Conservation (phyloP, 2,113 vertebrate species). For the Coryphaenoides rupestris region DNA sequence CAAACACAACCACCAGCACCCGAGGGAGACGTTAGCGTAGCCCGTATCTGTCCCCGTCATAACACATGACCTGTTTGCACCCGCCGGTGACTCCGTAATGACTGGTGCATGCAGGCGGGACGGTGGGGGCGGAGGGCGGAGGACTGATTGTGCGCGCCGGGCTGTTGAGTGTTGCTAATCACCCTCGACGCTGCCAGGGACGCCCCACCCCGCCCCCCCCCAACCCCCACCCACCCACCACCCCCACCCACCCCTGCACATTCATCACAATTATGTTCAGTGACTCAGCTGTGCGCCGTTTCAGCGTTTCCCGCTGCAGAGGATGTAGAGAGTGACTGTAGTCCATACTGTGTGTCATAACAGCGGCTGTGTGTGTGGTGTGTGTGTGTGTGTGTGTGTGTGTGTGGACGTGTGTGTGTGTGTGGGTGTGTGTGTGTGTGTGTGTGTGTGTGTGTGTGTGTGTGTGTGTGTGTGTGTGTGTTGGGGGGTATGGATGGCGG, state of each 20-base stretch:
- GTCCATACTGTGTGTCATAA: slow-evolving; percentile 36
- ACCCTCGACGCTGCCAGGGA: slow-evolving; percentile 54
- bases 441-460: slow-evolving; percentile 29
- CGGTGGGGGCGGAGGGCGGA: too few species aligned
- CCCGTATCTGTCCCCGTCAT: slow-evolving; percentile 44
- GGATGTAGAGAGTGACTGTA: slow-evolving; percentile 54
- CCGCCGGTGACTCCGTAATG: slow-evolving; percentile 37
- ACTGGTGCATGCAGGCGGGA: too few species aligned
- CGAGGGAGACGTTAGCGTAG: slow-evolving; percentile 60
- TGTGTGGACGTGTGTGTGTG: slow-evolving; percentile 47
- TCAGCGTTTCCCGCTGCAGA: slow-evolving; percentile 26
- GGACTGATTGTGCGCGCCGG: slow-evolving; percentile 54
- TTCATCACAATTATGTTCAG: slow-evolving; percentile 68
- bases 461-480: slow-evolving; percentile 41
- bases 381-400: slow-evolving; percentile 26
- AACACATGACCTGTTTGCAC: slow-evolving; percentile 49
- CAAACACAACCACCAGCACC: slow-evolving; percentile 39
- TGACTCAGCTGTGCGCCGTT: slow-evolving; percentile 37
- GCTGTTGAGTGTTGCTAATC: slow-evolving; percentile 43
- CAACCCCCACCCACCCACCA: too few species aligned
- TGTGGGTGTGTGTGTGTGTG: not conserved
- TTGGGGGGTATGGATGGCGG: slow-evolving; percentile 46
- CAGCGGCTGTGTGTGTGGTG: slow-evolving; percentile 31
- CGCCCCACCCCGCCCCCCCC: too few species aligned
- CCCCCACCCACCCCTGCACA: too few species aligned